A percentile compares a stretch with the other conserved stretches of the same genome.
phyloP scores from a whole-genome alignment of 2,888 invertebrate species.

The Eutolmus rufibarbis region DNA sequence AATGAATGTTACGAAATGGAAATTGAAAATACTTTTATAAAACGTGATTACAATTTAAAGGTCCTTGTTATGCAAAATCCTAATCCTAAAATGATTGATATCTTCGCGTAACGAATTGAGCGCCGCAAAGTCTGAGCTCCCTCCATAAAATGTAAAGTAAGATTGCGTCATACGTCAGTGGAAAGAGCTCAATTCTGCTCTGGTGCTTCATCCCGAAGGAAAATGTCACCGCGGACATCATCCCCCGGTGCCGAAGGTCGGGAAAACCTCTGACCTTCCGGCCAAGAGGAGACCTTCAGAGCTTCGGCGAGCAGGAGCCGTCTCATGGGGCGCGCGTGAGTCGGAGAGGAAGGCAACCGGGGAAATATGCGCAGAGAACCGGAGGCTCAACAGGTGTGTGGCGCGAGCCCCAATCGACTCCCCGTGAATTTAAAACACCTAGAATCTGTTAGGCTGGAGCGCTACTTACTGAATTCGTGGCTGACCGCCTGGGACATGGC shows the following conservation, averaged over 20 bases:
- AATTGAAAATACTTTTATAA: too few relatives aligned
- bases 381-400: background rate
- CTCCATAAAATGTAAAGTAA: background rate
- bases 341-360: background rate
- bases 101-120: background rate
- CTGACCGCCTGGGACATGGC: conserved; percentile 68
- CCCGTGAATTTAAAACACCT: background rate
- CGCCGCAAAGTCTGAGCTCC: background rate
- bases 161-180: background rate
- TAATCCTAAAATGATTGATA: background rate
- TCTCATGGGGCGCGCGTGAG: background rate
- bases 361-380: background rate
- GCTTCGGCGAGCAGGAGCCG: background rate
- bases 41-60: background rate
- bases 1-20: too few relatives aligned
- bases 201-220: background rate
- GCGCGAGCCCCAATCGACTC: background rate
- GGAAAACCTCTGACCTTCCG: background rate
- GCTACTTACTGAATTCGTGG: conserved; percentile 66
- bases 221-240: background rate
- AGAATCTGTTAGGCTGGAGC: too few relatives aligned
- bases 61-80: background rate
- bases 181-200: background rate
- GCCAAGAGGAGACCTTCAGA: background rate
- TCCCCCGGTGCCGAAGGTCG: background rate